Percentiles rank a stretch among this genome's conserved stretches.
These are phyloP conservation scores for Nanorana parkeri DNA, from an alignment of 2,113 vertebrate species.

Conservation along the genomic window DNA sequence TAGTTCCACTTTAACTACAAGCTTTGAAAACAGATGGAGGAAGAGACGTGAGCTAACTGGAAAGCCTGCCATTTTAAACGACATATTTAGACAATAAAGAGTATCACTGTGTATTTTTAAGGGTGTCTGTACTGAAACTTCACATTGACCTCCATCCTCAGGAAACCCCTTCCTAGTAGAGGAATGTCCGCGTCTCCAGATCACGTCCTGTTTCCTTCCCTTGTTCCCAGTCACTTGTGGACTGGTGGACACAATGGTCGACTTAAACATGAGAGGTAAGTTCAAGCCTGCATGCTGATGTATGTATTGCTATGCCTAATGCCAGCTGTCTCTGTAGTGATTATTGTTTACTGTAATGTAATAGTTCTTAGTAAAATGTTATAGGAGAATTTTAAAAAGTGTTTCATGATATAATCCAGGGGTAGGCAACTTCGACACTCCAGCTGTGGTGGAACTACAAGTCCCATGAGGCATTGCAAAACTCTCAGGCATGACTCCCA, in stretches of 20 bases:
- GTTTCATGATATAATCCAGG: too few relatives aligned
- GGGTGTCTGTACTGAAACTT: background rate
- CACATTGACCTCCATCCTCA: background rate
- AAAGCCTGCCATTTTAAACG: too few relatives aligned
- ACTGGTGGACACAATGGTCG: background rate
- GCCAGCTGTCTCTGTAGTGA: background rate
- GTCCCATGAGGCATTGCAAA: too few relatives aligned
- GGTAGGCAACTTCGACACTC: too few relatives aligned
- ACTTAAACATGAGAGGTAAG: constrained; percentile 16
- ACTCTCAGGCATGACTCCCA: too few relatives aligned
- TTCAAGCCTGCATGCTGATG: background rate
- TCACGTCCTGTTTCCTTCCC: constrained; percentile 38
- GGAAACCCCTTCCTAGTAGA: constrained; percentile 32
- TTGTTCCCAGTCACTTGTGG: constrained; percentile 1
- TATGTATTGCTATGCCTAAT: background rate
- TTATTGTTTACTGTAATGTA: background rate
- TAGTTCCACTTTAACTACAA: too few relatives aligned
- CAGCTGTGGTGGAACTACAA: too few relatives aligned
- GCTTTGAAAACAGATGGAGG: too few relatives aligned
- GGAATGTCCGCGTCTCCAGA: background rate
- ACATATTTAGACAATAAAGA: background rate
- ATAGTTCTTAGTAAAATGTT: too few relatives aligned
- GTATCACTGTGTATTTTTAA: too few relatives aligned
- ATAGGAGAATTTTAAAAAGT: too few relatives aligned
- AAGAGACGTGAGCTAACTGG: too few relatives aligned